Evolutionary conservation across 2,888 invertebrate genomes (phyloP).

Genomic region (Ecdyonurus torrentis): DNA sequence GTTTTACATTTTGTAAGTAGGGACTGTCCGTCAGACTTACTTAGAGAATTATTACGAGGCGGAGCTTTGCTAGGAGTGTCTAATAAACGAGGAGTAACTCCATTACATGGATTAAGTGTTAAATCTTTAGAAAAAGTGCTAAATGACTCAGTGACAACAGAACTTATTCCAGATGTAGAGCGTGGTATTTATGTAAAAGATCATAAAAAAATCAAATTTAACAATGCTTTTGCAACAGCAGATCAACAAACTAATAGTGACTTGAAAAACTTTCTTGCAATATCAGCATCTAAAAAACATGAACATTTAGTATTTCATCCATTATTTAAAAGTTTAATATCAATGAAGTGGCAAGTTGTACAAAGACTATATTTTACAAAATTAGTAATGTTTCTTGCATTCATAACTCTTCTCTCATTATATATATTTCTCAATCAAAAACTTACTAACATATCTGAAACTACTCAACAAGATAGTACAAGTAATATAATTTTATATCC

Average conservation of each 20-base stretch:
- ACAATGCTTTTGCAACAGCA: background rate
- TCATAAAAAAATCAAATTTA: background rate
- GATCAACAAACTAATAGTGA: background rate
- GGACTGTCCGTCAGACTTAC: background rate
- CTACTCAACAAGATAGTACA: background rate
- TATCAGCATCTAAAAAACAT: background rate
- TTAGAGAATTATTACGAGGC: background rate
- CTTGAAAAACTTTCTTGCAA: background rate
- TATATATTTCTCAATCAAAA: background rate
- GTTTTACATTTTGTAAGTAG: background rate
- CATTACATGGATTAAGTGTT: background rate
- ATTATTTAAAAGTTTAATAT: background rate
- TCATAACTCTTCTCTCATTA: background rate
- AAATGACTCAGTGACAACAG: background rate
- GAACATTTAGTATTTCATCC: background rate
- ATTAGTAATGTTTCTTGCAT: background rate
- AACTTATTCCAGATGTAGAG: background rate
- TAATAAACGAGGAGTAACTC: background rate
- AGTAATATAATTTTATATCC: too few species aligned
- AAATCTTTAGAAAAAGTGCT: background rate
- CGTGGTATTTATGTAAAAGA: background rate
- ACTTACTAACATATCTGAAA: too few species aligned
- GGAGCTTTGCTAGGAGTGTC: background rate
- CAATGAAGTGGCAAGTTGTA: background rate
- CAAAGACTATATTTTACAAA: background rate